These are phyloP conservation scores for Monomorium pharaonis DNA, from an alignment of 1,140 invertebrate genomes.

Conservation along the genomic window DNA sequence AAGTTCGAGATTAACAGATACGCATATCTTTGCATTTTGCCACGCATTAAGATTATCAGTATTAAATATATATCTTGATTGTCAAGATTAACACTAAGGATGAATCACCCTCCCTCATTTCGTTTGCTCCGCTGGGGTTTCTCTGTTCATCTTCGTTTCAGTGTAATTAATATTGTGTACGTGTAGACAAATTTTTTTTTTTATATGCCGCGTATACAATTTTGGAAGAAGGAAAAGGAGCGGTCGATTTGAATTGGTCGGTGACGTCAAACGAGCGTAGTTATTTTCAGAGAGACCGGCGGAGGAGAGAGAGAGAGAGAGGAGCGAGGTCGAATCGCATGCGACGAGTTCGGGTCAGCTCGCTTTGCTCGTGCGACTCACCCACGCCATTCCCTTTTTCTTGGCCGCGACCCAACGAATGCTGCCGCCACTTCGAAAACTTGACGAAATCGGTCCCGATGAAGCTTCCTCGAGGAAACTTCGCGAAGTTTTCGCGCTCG, in stretches of 20 bases:
- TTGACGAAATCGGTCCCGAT: constrained; percentile 43
- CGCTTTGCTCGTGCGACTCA: constrained; percentile 78
- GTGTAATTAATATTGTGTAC: neutral
- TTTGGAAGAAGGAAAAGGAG: constrained; percentile 10
- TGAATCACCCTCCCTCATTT: no score
- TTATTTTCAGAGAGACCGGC: constrained; percentile 78
- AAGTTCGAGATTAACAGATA: neutral
- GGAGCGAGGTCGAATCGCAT: constrained; percentile 79
- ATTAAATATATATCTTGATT: neutral
- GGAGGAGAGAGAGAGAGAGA: no score
- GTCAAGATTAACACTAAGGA: neutral
- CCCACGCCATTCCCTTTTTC: constrained; percentile 81
- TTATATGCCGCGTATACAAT: constrained; percentile 65
- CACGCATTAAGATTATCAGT: neutral
- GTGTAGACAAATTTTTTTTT: constrained; percentile 22
- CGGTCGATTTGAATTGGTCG: constrained; percentile 68
- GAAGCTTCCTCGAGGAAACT: constrained; percentile 24
- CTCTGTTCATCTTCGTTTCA: neutral
- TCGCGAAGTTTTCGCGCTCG: neutral
- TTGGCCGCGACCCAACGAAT: constrained; percentile 77
- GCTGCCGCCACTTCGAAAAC: constrained; percentile 39
- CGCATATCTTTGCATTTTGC: neutral
- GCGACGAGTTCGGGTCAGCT: constrained; percentile 82
- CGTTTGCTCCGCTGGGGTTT: neutral
- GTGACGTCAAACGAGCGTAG: constrained; percentile 79